These are phyloP conservation scores for Thunnus maccoyii DNA, from an alignment of 2,113 vertebrate species.

Conservation along the genomic window DNA sequence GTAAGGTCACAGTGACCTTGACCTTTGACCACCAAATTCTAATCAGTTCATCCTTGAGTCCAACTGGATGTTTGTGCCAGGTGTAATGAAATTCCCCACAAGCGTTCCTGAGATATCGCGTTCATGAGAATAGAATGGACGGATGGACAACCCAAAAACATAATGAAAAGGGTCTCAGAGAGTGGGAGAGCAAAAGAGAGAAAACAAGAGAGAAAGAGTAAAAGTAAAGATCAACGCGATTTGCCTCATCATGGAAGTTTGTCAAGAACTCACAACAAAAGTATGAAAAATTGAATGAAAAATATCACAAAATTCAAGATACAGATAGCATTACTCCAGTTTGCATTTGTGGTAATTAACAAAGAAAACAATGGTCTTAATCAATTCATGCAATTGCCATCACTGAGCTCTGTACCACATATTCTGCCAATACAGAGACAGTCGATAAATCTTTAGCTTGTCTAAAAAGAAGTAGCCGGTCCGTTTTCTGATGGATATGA, in stretches of 20 bases:
- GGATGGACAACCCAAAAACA: no score
- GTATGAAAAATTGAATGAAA: no score
- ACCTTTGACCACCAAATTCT: no score
- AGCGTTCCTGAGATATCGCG: no score
- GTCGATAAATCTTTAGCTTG: conserved; percentile 58
- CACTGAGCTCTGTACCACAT: conserved; percentile 32
- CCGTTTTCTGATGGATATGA: conserved; percentile 55
- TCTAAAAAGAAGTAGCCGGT: conserved; percentile 32
- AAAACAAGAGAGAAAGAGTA: no score
- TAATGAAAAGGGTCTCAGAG: no score
- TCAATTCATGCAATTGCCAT: conserved; percentile 35
- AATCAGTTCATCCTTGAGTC: no score
- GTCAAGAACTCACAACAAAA: neutral
- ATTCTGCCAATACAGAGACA: conserved; percentile 41
- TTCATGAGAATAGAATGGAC: no score
- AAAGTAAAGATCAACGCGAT: neutral
- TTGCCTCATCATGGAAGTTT: neutral
- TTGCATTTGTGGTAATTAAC: conserved; percentile 6
- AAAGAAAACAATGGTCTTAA: conserved; percentile 21
- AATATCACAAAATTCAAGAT: no score
- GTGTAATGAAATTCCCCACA: no score
- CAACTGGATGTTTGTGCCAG: no score
- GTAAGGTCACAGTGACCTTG: no score
- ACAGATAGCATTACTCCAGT: neutral
- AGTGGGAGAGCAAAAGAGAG: neutral